These are phyloP conservation scores for Mimachlamys varia DNA, from an alignment of 2,888 invertebrate species.

Conservation along the genomic window DNA sequence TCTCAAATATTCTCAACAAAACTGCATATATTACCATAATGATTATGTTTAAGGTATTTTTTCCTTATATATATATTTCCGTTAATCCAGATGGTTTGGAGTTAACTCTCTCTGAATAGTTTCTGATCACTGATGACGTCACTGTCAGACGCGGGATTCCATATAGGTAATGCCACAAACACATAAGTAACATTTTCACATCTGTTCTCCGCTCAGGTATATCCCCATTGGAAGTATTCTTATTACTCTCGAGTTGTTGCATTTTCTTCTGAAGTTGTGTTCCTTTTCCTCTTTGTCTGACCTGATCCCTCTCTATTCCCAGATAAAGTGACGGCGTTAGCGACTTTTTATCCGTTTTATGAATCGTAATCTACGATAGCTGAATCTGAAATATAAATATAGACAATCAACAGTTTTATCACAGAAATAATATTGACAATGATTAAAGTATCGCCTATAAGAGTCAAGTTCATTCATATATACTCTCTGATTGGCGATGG, in stretches of 20 bases:
- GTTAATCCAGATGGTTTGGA: too few species aligned
- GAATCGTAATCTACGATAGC: background rate
- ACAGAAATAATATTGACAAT: conserved; percentile 25
- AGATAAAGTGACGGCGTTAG: background rate
- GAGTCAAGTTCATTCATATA: background rate
- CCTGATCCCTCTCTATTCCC: background rate
- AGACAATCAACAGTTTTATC: conserved; percentile 32
- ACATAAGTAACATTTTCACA: background rate
- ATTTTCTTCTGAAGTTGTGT: background rate
- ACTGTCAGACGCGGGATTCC: too few species aligned
- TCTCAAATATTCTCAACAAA: too few species aligned
- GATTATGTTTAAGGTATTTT: too few species aligned
- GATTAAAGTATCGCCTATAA: conserved; percentile 8
- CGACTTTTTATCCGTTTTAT: conserved; percentile 2
- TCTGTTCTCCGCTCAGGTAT: background rate
- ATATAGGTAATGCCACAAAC: too few species aligned
- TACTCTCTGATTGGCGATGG: background rate
- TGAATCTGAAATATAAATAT: conserved; percentile 24
- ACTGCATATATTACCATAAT: too few species aligned
- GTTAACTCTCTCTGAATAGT: too few species aligned
- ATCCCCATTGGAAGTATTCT: background rate
- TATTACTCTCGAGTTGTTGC: background rate
- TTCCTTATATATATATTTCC: too few species aligned
- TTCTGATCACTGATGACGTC: too few species aligned
- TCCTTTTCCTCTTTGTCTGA: background rate